These are phyloP conservation scores for Perca schrenkii DNA, from an alignment of 2,113 vertebrate species.

Conservation along the genomic window DNA sequence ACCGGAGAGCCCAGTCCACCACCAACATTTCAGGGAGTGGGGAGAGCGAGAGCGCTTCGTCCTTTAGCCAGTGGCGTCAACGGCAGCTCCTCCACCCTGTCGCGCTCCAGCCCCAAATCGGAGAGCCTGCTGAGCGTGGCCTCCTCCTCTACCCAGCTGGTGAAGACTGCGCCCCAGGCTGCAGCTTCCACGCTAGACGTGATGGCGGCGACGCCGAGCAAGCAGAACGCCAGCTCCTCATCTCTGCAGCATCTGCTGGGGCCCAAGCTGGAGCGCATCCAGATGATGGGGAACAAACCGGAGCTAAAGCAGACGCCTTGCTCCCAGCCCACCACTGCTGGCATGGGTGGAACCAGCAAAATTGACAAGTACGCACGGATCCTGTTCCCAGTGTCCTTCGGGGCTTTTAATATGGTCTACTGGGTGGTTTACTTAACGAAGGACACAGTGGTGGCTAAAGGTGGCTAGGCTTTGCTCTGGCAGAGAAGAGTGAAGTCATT, in stretches of 20 bases:
- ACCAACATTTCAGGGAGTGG: slow-evolving; percentile 80
- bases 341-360: slow-evolving; percentile 93
- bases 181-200: slow-evolving; percentile 88
- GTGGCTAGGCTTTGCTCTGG: slow-evolving; percentile 80
- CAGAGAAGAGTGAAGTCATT: background rate
- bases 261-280: slow-evolving; percentile 91
- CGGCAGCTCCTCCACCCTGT: slow-evolving; percentile 82
- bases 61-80: slow-evolving; percentile 72
- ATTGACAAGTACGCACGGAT: slow-evolving; percentile 99
- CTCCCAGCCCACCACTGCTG: slow-evolving; percentile 85
- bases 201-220: slow-evolving; percentile 81
- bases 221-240: slow-evolving; percentile 78
- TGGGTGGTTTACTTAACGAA: slow-evolving; percentile 99
- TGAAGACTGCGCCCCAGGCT: slow-evolving; percentile 85
- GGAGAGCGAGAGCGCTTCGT: slow-evolving; percentile 68
- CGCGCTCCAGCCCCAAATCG: slow-evolving; percentile 91
- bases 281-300: slow-evolving; percentile 85
- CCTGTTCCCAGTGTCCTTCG: slow-evolving; percentile 97
- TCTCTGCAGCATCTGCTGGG: slow-evolving; percentile 89
- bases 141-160: slow-evolving; percentile 83
- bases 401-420: slow-evolving; percentile 99
- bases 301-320: slow-evolving; percentile 85
- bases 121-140: slow-evolving; percentile 88
- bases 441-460: slow-evolving; percentile 93
- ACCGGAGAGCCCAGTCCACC: slow-evolving; percentile 86